Conservation (phyloP, 2,113 vertebrate species). For the Acanthisitta chloris region DNA sequence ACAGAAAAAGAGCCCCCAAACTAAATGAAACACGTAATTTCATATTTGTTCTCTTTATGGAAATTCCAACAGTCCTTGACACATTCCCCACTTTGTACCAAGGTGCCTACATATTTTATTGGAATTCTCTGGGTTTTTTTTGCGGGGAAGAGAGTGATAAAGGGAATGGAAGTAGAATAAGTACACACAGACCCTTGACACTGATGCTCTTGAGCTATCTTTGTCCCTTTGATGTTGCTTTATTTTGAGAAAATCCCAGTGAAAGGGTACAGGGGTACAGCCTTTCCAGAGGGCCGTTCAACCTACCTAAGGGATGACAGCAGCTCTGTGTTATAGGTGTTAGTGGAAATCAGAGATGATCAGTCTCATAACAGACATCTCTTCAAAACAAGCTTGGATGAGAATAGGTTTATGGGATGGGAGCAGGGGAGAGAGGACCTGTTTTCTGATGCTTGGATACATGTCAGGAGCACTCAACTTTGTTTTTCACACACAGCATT, state of each 20-base stretch:
- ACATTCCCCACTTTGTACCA: not conserved
- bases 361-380: not conserved
- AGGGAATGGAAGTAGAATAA: not conserved
- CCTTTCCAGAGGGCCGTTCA: not conserved
- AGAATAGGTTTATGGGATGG: not conserved
- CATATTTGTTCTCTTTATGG: not conserved
- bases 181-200: not conserved
- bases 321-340: not conserved
- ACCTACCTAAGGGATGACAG: rapidly evolving
- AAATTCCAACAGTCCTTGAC: not conserved
- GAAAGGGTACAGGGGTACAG: not conserved
- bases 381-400: not conserved
- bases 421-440: not conserved
- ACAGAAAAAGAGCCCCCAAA: not conserved
- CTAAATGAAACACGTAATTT: not conserved
- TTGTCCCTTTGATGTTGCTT: not conserved
- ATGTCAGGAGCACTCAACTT: rapidly evolving
- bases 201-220: not conserved
- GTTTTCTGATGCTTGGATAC: not conserved
- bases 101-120: not conserved
- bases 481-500: not conserved
- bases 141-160: rapidly evolving
- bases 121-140: not conserved
- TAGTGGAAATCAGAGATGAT: not conserved
- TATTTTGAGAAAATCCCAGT: not conserved